Evolutionary conservation across 2,888 invertebrate genomes (phyloP).

Genomic region (Empis stercorea): DNA sequence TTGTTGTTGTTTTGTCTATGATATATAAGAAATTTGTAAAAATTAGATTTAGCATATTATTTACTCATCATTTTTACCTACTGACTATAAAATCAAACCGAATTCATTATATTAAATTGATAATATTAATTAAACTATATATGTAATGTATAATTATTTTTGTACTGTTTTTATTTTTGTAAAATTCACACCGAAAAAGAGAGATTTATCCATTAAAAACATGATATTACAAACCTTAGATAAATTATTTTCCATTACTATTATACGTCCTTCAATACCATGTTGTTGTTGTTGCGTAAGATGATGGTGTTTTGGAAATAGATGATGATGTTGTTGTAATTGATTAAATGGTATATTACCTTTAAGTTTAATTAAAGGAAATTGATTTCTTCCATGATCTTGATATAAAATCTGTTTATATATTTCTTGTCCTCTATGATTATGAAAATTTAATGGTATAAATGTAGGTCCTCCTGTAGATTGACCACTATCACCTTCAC

Average conservation of each 20-base stretch:
- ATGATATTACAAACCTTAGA: neutral
- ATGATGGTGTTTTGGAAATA: conserved; percentile 10
- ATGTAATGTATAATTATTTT: too few relatives aligned
- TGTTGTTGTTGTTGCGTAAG: conserved; percentile 11
- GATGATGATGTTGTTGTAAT: conserved; percentile 6
- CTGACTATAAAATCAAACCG: too few relatives aligned
- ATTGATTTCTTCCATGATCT: neutral
- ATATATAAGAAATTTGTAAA: too few relatives aligned
- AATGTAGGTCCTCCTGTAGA: neutral
- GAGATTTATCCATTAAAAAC: too few relatives aligned
- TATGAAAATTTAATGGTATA: neutral
- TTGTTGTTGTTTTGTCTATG: conserved; percentile 2
- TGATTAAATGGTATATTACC: neutral
- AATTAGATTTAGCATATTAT: too few relatives aligned
- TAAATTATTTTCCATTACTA: neutral
- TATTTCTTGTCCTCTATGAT: neutral
- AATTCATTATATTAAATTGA: too few relatives aligned
- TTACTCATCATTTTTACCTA: too few relatives aligned
- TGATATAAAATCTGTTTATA: neutral
- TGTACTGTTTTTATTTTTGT: too few relatives aligned
- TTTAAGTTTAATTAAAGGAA: neutral
- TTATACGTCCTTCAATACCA: conserved; percentile 2
- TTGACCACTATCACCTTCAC: conserved; percentile 1
- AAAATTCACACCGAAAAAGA: too few relatives aligned
- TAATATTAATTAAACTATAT: too few relatives aligned